Evolutionary conservation across 2,113 vertebrate genomes (phyloP), one percentile per base, ranked within the genome.

Genomic region (Dicerorhinus sumatrensis): DNA sequence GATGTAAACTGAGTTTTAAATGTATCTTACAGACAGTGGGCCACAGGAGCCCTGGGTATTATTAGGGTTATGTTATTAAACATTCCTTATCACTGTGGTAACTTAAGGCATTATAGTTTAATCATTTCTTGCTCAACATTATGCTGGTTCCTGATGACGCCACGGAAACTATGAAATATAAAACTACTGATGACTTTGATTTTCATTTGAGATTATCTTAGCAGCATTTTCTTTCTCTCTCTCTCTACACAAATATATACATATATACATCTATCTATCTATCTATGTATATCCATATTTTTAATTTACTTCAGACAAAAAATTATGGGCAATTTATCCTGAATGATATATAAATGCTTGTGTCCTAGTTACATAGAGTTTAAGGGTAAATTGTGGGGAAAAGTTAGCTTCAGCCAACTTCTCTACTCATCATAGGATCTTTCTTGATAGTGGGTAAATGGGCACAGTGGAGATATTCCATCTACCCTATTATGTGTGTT

Each of bases 191-290:
- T 31, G 0, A 48, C 65, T 27, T 39, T 73, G 5, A 81, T 62
- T 87, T 96, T 91, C 54, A 87, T 83, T 46, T 95, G 76, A 63
- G 39, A 2, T 89, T 65, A 89, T 58, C 14, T n/a, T 33, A 81
- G 60, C 17, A 67, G 29, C 1, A 27, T 42, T 94, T 9, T 56
- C 20, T 33, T 13, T 54, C 27, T 29, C 27, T 29, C 7, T 31
- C 13, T 46, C 8, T 62, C 58, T 60, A 20, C 13, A 10, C 36
- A 29, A 29, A 3, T 9, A 20, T 87, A 1, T 87, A 13, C 51
- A 42, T 42, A 42, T 42, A 42, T 42, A 42, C 42, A 42, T 42
- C 42, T 42, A 42, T 42, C 42, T 42, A 39, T 39, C 13, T 2
- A 23, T 46, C 1, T 76, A 25, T 63, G 11, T 56, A 29, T 58